Percentiles rank a stretch among this genome's conserved stretches.
phyloP scores from a whole-genome alignment of 2,113 vertebrate genomes.

The Stigmatopora nigra region DNA sequence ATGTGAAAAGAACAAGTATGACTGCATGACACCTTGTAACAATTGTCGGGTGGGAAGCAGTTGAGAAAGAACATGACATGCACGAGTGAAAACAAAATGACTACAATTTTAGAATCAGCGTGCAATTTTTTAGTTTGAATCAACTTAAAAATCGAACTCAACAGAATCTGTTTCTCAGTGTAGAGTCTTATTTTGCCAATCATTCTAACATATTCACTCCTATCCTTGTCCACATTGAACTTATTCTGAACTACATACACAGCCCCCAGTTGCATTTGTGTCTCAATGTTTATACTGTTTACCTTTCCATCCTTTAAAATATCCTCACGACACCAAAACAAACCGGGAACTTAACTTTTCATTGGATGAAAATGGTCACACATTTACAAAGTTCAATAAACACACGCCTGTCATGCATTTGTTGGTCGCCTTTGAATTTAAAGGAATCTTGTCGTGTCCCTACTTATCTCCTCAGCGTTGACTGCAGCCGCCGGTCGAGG shows the following conservation, averaged over 20 bases:
- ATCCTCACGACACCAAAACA: neutral
- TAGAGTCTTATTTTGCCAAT: neutral
- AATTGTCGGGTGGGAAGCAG: too few species aligned
- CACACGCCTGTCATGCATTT: neutral
- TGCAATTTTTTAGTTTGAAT: too few species aligned
- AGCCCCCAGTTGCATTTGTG: neutral
- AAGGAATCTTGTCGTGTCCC: neutral
- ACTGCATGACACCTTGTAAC: too few species aligned
- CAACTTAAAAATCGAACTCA: too few species aligned
- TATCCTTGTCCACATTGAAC: neutral
- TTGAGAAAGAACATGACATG: too few species aligned
- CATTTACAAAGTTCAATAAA: neutral
- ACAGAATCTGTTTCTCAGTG: neutral
- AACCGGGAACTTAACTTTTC: neutral
- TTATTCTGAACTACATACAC: neutral
- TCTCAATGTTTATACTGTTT: neutral
- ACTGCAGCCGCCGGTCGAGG: slow-evolving; percentile 89
- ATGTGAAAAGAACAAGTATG: too few species aligned
- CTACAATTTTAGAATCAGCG: too few species aligned
- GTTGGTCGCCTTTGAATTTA: neutral
- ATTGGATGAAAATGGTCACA: neutral
- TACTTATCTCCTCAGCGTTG: slow-evolving; percentile 69
- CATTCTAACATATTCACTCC: neutral
- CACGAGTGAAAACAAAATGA: too few species aligned
- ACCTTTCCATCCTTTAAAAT: neutral